Base-by-base conservation (phyloP, 2,797 vertebrate genomes). In the Fistularia commersonii region DNA sequence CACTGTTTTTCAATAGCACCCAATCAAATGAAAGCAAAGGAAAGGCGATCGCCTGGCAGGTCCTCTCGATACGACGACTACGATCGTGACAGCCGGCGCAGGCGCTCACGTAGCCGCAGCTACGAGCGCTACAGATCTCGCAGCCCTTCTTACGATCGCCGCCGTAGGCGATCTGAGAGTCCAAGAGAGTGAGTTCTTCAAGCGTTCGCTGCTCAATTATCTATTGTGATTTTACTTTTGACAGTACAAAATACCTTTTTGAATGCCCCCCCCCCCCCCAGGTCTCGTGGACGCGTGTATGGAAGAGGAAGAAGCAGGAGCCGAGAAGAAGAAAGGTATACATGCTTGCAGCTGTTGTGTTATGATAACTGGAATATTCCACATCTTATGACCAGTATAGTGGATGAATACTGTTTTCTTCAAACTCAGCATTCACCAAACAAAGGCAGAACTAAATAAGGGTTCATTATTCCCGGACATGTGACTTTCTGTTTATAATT, bases 11-110 rank as follows among this genome's bases (percentile, higher is more conserved):
- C 36, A 8, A 15, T 81, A 98, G 95, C 97, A 36, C 97, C 96
- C 35, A 92, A 89, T 81, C 97, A 98, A 84, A 98, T 99, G 97
- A 98, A 98, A 72, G 73, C 93, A 6, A 99, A 98, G 87, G 96
- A 99, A 64, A 79, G 95, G 23, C 91, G 74, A 40, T 94, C 94
- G 45, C 91, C 97, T 0, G 90, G 95, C 77, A 92, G 94, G 43
- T 97, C 93, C 42, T 96, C 95, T 9, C 92, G 94, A 8, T 94
- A 97, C 5, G 94, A 98, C 11, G 95, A 98, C 76, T 92, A 94
- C 35, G 93, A 95, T 35, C 89, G 95, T 35, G 93, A 94, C 32
- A 12, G 81, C 11, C 79, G 89, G 0, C 86, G 86, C 68, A 72
- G 95, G 7, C 91, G 94, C 0, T 98, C 95, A 0, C 90, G 95